A percentile compares a stretch with the other conserved stretches of the same genome.
Evolutionary conservation across 1,140 invertebrate genomes (phyloP).

Genomic region (Scaptomyza montana): DNA sequence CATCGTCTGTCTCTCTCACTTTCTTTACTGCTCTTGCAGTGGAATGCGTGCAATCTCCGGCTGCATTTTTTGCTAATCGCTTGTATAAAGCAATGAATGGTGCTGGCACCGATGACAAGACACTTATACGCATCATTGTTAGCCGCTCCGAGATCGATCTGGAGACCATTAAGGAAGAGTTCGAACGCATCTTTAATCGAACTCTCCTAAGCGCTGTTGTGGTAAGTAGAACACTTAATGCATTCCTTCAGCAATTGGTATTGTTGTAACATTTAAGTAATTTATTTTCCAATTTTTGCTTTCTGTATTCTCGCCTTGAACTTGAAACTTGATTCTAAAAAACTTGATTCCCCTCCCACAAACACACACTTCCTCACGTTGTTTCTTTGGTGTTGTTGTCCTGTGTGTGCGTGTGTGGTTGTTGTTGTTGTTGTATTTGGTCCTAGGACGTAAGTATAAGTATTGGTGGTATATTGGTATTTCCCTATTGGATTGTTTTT

Average conservation of each 20-base stretch:
- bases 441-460: slow-evolving; percentile 53
- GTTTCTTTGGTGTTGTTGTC: slow-evolving; percentile 6
- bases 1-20: background rate
- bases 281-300: slow-evolving; percentile 38
- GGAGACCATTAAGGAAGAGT: slow-evolving; percentile 88
- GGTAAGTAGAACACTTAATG: slow-evolving; percentile 84
- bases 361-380: background rate
- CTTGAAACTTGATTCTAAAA: background rate
- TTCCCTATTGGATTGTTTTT: background rate
- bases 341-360: background rate
- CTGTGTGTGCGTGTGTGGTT: slow-evolving; percentile 17
- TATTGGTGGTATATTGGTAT: slow-evolving; percentile 5
- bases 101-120: slow-evolving; percentile 88
- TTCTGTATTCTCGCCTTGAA: slow-evolving; percentile 25
- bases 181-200: slow-evolving; percentile 88
- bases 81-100: slow-evolving; percentile 90
- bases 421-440: slow-evolving; percentile 18
- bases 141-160: slow-evolving; percentile 90
- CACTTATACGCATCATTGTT: slow-evolving; percentile 89
- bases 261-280: background rate
- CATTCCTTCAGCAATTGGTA: background rate
- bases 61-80: slow-evolving; percentile 89
- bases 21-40: slow-evolving; percentile 83
- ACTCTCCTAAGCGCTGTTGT: slow-evolving; percentile 87
- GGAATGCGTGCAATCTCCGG: slow-evolving; percentile 88